Conservation (phyloP, 2,888 invertebrate genomes). For the Drosophila emarginata region DNA sequence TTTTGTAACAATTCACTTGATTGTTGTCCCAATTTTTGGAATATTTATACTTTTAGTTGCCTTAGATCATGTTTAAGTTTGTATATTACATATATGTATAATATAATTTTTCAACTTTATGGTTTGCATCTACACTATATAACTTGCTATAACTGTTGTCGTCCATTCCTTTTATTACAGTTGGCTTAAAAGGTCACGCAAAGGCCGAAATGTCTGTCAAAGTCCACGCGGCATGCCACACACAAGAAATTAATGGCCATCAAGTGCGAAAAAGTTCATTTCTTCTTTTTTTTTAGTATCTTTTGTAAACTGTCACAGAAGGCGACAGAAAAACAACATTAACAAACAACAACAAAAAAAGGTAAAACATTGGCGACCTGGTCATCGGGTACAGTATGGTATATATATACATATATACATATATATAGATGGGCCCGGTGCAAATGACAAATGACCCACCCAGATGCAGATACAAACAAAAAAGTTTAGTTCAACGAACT, state of each 20-base stretch:
- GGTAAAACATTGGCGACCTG: slow-evolving; percentile 36
- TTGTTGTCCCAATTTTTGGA: no score
- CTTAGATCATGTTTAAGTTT: not conserved
- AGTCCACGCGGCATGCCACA: slow-evolving; percentile 58
- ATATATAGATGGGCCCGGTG: slow-evolving; percentile 15
- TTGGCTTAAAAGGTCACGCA: slow-evolving; percentile 34
- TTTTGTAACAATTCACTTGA: no score
- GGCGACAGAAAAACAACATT: slow-evolving; percentile 38
- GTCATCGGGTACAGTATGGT: slow-evolving; percentile 27
- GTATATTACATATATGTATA: no score
- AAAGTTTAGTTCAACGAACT: slow-evolving; percentile 53
- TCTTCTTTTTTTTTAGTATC: slow-evolving; percentile 25
- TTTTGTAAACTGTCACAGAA: slow-evolving; percentile 59
- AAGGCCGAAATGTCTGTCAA: slow-evolving; percentile 36
- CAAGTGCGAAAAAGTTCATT: slow-evolving; percentile 61
- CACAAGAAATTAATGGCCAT: slow-evolving; percentile 61
- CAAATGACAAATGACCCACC: slow-evolving; percentile 39
- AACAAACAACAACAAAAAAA: slow-evolving; percentile 15
- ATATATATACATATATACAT: not conserved
- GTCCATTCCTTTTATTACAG: not conserved
- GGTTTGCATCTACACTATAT: not conserved
- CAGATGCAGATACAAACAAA: slow-evolving; percentile 18
- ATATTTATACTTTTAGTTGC: not conserved
- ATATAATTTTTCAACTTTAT: no score
- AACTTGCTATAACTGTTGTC: slow-evolving; percentile 3